Evolutionary conservation across 2,113 vertebrate species (phyloP), one percentile per base, ranked within the genome.

Genomic region (Diphyllodes magnificus): DNA sequence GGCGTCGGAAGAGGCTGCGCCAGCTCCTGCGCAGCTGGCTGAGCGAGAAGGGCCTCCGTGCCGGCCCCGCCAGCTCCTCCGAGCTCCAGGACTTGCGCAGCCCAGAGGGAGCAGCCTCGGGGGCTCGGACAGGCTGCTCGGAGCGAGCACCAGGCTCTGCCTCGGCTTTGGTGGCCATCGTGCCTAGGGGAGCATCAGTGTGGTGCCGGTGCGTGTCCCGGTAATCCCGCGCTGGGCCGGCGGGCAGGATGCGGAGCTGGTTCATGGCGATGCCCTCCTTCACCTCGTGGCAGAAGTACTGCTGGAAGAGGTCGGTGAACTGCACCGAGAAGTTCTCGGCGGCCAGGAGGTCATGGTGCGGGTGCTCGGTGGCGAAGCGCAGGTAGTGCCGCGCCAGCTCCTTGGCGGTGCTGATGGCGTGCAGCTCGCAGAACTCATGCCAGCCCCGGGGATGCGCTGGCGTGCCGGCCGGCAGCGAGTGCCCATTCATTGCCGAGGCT

Each of bases 351-450:
- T 99, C 98, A 96, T 99, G 98, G 71, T 98, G 98, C 2, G 98
- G 98, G 70, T 98, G 97, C 95, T 99, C 98, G 61, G 98, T 97
- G 95, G 98, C 98, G 11, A 99, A 99, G 82, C 97, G 98, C 96
- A 98, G 98, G 97, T 99, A 99, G 92, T 99, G 99, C 91, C 98
- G 98, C 18, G 99, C 99, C 92, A 99, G 97, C 94, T 99, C 98
- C 95, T 98, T 98, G 82, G 99, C 99, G 4, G 99, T 97, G 88
- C 98, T 98, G 86, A 98, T 98, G 66, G 99, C 99, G 35, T 99
- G 99, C 90, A 98, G 98, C 98, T 99, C 99, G 21, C 99, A 99
- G 97, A 99, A 99, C 96, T 99, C 99, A 96, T 98, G 98, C 99
- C 99, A 99, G 98, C 98, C 98, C 92, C 98, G 97, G 14, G 98